Base-by-base conservation (phyloP, 2,113 vertebrate species). In the Alces alces region DNA sequence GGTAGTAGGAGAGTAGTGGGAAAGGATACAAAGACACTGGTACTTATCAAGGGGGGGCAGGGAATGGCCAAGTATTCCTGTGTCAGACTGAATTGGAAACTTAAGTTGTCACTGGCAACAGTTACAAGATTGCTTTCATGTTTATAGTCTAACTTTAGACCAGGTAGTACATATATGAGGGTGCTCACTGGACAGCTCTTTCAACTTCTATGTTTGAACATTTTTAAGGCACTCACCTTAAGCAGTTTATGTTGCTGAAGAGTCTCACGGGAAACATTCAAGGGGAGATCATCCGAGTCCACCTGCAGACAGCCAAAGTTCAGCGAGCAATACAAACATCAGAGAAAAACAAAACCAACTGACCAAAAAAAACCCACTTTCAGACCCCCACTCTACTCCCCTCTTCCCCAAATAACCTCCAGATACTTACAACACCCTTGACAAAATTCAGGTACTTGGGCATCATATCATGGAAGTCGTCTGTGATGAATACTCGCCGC, bases 401-500 rank as follows among this genome's bases (percentile, higher is more conserved):
- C 36, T 54, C 17, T 16, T 7, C 19, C 15, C 27, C 16, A 39
- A 21, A 1, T n/a, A 17, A 2, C 28, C 10, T 90, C 30, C 0
- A 64, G 96, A 98, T 97, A 99, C 99, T 99, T 98, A 99, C 99
- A 98, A 99, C 99, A 97, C 99, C 99, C 98, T 99, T 99, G 97
- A 99, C 96, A 0, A 99, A 99, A 97, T 99, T 99, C 47, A 99
- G 99, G 61, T 99, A 99, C 95, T 99, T 99, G 87, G 99, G 99
- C 99, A 99, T 99, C 99, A 99, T 99, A 95, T 99, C 99, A 85
- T 99, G 99, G 99, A 99, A 99, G 97, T 99, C 99, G 8, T 99
- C 99, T 0, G 99, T 99, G 99, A 99, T 99, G 98, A 99, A 99
- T 60, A 99, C 99, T 98, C 99, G 99, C 93, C 99, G 99, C 92